Evolutionary conservation across 2,888 invertebrate genomes (phyloP).

Genomic region (Apamea anceps): DNA sequence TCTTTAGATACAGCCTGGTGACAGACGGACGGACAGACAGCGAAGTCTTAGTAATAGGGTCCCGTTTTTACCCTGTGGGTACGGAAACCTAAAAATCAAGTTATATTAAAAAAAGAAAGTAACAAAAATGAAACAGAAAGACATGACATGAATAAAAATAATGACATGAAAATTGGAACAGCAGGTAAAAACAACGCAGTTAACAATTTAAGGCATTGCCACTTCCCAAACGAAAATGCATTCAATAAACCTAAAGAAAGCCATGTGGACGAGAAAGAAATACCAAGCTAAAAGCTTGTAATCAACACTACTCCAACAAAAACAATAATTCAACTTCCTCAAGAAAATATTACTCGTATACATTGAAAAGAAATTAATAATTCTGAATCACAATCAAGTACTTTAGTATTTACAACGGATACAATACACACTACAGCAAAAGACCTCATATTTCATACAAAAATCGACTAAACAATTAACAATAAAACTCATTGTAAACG

Average conservation of each 20-base stretch:
- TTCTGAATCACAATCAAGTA: conserved; percentile 45
- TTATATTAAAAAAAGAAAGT: too few species aligned
- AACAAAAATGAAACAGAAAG: too few species aligned
- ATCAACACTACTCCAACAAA: conserved; percentile 8
- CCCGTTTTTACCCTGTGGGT: too few species aligned
- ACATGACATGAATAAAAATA: background rate
- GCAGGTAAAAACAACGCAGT: background rate
- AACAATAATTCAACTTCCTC: conserved; percentile 11
- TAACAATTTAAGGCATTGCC: background rate
- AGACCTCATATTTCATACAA: conserved; percentile 73
- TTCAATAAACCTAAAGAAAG: background rate
- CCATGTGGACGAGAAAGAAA: background rate
- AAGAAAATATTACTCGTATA: conserved; percentile 33
- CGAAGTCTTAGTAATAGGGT: too few species aligned
- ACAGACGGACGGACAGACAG: too few species aligned
- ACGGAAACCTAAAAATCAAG: too few species aligned
- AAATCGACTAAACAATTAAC: conserved; percentile 74
- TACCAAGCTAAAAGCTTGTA: background rate
- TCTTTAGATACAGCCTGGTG: too few species aligned
- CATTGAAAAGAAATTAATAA: conserved; percentile 32
- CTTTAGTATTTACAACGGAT: conserved; percentile 40
- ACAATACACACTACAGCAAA: conserved; percentile 62
- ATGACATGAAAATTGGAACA: background rate
- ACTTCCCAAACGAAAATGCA: background rate
- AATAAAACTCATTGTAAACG: conserved; percentile 82